Evolutionary conservation across 2,113 vertebrate species (phyloP).

Genomic region (Epinephelus fuscoguttatus): DNA sequence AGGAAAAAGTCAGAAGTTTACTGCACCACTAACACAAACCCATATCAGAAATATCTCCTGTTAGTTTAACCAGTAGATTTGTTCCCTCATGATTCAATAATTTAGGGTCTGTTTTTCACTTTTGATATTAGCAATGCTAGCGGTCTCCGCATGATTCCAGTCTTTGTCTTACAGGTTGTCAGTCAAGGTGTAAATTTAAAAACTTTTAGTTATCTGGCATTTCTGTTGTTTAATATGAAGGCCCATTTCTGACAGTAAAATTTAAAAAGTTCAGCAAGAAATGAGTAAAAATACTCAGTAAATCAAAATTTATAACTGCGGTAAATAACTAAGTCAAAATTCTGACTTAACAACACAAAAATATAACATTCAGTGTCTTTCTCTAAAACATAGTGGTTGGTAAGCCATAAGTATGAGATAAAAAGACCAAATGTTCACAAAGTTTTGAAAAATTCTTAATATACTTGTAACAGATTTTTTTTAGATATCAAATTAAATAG

Average conservation of each 20-base stretch:
- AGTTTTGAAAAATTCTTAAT: background rate
- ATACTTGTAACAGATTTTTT: no score
- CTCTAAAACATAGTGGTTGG: background rate
- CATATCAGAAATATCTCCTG: background rate
- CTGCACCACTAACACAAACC: background rate
- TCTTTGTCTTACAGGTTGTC: background rate
- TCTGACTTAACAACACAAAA: background rate
- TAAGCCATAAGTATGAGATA: background rate
- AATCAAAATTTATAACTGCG: background rate
- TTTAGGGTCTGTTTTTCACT: background rate
- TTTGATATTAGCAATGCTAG: background rate
- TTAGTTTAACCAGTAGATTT: no score
- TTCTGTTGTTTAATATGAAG: background rate
- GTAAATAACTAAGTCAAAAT: background rate
- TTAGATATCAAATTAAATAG: background rate
- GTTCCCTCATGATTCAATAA: background rate
- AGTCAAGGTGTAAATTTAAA: background rate
- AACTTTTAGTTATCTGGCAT: background rate
- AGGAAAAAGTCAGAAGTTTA: background rate
- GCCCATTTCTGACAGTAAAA: background rate
- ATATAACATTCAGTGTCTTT: no score
- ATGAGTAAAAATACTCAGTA: background rate
- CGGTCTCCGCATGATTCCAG: background rate
- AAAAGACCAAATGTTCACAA: background rate
- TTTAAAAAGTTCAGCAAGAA: background rate